Evolutionary conservation across 2,888 invertebrate genomes (phyloP), one percentile per base, ranked within the genome.

Genomic region (Apeira syringaria): DNA sequence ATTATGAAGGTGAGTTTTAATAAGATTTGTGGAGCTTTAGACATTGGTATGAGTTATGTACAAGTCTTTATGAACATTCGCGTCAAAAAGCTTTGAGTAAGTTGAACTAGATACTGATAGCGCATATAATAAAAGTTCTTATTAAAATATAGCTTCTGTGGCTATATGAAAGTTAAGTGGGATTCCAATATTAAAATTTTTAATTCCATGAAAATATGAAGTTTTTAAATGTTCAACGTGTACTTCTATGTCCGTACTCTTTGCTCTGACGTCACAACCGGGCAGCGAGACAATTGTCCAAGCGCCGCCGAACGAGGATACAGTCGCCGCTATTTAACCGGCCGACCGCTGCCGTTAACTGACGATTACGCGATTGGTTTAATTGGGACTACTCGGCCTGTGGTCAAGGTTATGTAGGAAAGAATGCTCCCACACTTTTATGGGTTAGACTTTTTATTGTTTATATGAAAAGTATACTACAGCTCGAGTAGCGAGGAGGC

Each of bases 231-330:
- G 7, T 27, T 3, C n/a, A 3, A n/a, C n/a, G n/a, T n/a, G n/a
- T n/a, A 3, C 27, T 27, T 27, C 7, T 15, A 29, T 7, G 6
- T 3, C 5, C 24, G n/a, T 50, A 29, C 17, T 66, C 61, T 50
- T 37, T 57, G 59, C 12, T 1, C 43, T 67, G 62, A 63, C 64
- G 68, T 64, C 45, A 31, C 35, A 34, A 29, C 40, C 41, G 49
- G 45, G 55, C 60, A 61, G 61, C 61, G 58, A 55, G 49, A 50
- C 72, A 74, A 71, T 75, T 71, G 68, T 63, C 55, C 52, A 68
- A 74, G 77, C 78, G 75, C 74, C 69, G 66, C 45, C 43, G 59
- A 74, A 76, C 73, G 69, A 78, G 78, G 78, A 78, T 77, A 73
- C 38, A 25, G 43, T 27, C 34, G 29, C 22, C 34, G 30, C 30